Conservation (phyloP, 2,797 vertebrate species). For the Neopelma chrysocephalum region DNA sequence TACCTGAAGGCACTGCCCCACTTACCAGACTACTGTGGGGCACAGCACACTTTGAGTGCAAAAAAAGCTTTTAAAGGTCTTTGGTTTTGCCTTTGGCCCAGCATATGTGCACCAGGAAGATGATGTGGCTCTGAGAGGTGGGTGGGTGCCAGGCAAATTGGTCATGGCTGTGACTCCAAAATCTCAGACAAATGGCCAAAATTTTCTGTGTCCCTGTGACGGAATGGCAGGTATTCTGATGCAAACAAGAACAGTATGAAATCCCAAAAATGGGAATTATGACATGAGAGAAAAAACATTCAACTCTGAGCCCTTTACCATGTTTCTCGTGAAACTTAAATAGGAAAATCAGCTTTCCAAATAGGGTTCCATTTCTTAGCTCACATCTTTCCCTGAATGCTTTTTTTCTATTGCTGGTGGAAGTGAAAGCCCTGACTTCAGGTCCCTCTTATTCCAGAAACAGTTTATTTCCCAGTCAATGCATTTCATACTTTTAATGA, state of each 20-base stretch:
- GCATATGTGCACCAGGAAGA: neutral
- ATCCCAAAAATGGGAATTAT: neutral
- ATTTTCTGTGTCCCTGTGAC: neutral
- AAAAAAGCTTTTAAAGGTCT: neutral
- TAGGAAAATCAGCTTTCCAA: neutral
- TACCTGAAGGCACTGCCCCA: neutral
- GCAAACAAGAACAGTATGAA: neutral
- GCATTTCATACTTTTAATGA: neutral
- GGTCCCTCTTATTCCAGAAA: neutral
- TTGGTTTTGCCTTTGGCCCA: neutral
- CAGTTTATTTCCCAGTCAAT: neutral
- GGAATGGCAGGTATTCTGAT: neutral
- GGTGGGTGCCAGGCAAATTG: neutral
- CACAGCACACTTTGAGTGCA: neutral
- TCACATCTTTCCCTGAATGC: neutral
- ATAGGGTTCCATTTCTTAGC: neutral
- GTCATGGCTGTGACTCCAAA: neutral
- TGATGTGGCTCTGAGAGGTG: accelerated
- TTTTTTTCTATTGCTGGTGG: neutral
- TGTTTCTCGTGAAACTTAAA: neutral
- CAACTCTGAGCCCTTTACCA: neutral
- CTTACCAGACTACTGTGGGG: neutral
- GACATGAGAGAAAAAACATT: neutral
- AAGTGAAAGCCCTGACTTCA: neutral
- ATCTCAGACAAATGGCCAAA: neutral